phyloP scores from a whole-genome alignment of 2,797 vertebrate genomes.

The Valencia hispanica region DNA sequence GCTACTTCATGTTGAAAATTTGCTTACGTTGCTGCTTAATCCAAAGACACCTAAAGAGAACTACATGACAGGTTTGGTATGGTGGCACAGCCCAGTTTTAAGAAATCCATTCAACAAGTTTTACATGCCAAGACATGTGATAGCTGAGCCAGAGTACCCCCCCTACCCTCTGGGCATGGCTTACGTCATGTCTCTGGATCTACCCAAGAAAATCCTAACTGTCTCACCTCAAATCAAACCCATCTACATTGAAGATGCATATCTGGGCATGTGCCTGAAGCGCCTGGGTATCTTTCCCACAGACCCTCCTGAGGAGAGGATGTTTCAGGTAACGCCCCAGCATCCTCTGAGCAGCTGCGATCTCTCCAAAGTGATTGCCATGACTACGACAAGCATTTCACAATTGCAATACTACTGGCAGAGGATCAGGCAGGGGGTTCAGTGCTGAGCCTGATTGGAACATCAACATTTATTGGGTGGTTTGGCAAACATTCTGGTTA shows the following conservation, averaged over 20 bases:
- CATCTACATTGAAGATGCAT: conserved; percentile 89
- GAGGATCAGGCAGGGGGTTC: conserved; percentile 20
- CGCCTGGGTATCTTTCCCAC: conserved; percentile 84
- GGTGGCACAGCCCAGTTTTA: conserved; percentile 88
- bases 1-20: conserved; percentile 49
- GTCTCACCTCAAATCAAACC: conserved; percentile 85
- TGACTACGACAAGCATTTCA: conserved; percentile 20
- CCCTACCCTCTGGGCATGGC: conserved; percentile 90
- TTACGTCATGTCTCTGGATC: conserved; percentile 89
- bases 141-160: conserved; percentile 86
- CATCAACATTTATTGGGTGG: background rate
- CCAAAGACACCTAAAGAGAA: conserved; percentile 71
- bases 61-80: conserved; percentile 89
- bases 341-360: conserved; percentile 51
- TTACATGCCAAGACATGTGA: conserved; percentile 85
- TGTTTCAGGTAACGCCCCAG: conserved; percentile 70
- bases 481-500: background rate
- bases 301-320: conserved; percentile 82
- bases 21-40: conserved; percentile 50
- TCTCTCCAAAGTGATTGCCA: conserved; percentile 56
- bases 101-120: conserved; percentile 85
- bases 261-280: conserved; percentile 89
- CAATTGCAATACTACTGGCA: conserved; percentile 61
- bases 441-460: conserved; percentile 27
- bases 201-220: conserved; percentile 86